Evolutionary conservation across 2,113 vertebrate genomes (phyloP).

Genomic region (Melanostigma gelatinosum): DNA sequence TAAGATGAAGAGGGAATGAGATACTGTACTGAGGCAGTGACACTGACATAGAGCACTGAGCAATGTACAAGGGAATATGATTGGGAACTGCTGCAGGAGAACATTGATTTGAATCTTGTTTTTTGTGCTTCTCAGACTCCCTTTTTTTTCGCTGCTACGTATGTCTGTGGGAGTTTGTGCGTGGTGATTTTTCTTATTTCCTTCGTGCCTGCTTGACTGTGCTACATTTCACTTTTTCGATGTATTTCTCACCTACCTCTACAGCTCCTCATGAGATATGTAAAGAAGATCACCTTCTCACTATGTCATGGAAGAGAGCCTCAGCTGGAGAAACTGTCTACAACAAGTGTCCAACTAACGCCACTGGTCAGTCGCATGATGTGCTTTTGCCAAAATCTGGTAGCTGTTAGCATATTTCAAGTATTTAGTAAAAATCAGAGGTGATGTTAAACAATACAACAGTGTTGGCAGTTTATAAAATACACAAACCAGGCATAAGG

Average conservation of each 20-base stretch:
- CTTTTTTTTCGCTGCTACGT: neutral
- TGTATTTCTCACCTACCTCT: constrained; percentile 40
- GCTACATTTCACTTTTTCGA: constrained; percentile 24
- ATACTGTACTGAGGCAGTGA: constrained; percentile 70
- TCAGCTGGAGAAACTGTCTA: constrained; percentile 96
- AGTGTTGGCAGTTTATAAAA: neutral
- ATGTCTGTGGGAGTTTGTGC: constrained; percentile 21
- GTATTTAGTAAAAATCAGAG: neutral
- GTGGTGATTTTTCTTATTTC: constrained; percentile 42
- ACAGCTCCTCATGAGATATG: constrained; percentile 96
- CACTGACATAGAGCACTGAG: constrained; percentile 71
- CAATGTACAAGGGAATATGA: constrained; percentile 68
- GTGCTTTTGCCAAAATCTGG: no score
- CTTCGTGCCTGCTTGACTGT: constrained; percentile 11
- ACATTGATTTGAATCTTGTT: constrained; percentile 72
- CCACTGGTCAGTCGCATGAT: constrained; percentile 88
- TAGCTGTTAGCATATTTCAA: neutral
- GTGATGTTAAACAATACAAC: neutral
- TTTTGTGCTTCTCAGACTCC: constrained; percentile 49
- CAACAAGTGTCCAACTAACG: constrained; percentile 97
- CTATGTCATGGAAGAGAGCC: constrained; percentile 95
- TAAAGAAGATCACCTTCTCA: constrained; percentile 90
- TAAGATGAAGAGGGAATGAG: constrained; percentile 75
- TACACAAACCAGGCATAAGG: neutral
- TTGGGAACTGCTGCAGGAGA: constrained; percentile 63